These are phyloP conservation scores for Nothoprocta perdicaria DNA, from an alignment of 2,113 vertebrate genomes.

Conservation along the genomic window DNA sequence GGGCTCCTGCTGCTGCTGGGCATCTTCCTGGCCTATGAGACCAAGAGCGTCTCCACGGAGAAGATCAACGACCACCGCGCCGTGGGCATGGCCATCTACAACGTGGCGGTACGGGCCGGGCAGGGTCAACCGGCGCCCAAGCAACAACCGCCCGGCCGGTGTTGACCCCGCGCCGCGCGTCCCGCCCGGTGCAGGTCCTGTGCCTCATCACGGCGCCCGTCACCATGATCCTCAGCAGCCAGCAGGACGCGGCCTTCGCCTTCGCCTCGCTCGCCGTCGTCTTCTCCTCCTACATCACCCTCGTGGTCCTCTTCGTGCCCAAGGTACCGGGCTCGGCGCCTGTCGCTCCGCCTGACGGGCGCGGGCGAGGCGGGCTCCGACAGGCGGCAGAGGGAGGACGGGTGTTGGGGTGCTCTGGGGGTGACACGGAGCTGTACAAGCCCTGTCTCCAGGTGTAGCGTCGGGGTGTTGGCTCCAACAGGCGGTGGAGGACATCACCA, in stretches of 20 bases:
- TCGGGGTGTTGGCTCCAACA: neutral
- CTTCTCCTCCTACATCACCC: conserved; percentile 95
- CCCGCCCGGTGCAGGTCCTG: conserved; percentile 79
- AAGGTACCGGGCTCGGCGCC: conserved; percentile 81
- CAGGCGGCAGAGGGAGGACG: neutral
- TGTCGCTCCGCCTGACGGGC: neutral
- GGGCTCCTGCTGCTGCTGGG: conserved; percentile 90
- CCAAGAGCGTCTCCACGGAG: conserved; percentile 93
- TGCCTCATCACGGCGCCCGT: conserved; percentile 96
- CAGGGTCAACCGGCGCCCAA: too few species aligned
- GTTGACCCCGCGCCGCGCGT: too few species aligned
- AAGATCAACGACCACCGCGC: conserved; percentile 94
- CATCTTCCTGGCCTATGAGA: conserved; percentile 95
- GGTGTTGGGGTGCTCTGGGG: neutral
- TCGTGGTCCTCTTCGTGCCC: conserved; percentile 95
- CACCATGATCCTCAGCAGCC: conserved; percentile 95
- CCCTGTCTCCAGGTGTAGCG: neutral
- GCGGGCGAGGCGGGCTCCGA: too few species aligned
- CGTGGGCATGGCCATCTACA: conserved; percentile 94
- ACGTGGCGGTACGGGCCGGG: conserved; percentile 79
- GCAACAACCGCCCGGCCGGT: too few species aligned
- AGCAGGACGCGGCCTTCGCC: conserved; percentile 94
- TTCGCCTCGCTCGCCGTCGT: conserved; percentile 92
- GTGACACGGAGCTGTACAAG: too few species aligned
- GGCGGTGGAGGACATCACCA: neutral